phyloP scores from a whole-genome alignment of 1,140 invertebrate species.

The Andrena cerasifolii region DNA sequence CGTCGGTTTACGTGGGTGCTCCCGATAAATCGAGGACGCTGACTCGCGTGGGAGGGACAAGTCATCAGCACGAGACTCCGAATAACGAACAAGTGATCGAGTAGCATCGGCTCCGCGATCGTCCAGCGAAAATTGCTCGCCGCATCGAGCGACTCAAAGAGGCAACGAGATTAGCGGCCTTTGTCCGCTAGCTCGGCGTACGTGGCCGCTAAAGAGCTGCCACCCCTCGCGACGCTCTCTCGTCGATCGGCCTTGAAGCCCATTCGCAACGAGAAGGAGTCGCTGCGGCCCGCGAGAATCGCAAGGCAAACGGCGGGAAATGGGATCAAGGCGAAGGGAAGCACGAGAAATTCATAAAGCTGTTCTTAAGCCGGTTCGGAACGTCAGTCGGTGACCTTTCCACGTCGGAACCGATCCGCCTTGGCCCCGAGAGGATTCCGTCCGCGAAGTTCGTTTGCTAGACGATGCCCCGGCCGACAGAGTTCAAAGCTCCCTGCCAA shows the following conservation, averaged over 20 bases:
- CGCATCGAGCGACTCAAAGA: neutral
- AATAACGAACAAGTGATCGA: too few relatives aligned
- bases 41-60: too few relatives aligned
- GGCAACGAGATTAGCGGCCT: slow-evolving; percentile 20
- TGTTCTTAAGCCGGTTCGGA: slow-evolving; percentile 57
- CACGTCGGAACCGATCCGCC: slow-evolving; percentile 47
- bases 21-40: too few relatives aligned
- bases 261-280: slow-evolving; percentile 48
- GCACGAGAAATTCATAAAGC: slow-evolving; percentile 68
- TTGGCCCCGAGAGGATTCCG: slow-evolving; percentile 58
- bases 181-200: neutral
- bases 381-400: slow-evolving; percentile 64
- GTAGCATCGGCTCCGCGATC: too few relatives aligned
- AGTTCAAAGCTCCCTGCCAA: slow-evolving; percentile 58
- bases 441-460: slow-evolving; percentile 41
- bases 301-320: slow-evolving; percentile 45
- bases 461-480: slow-evolving; percentile 30
- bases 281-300: slow-evolving; percentile 28
- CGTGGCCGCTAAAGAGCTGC: too few relatives aligned
- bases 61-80: too few relatives aligned
- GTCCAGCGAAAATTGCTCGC: slow-evolving; percentile 26
- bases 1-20: too few relatives aligned
- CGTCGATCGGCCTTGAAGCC: slow-evolving; percentile 35
- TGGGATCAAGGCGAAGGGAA: slow-evolving; percentile 49
- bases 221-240: too few relatives aligned